Percentiles rank a stretch among this genome's conserved stretches.
Conservation (phyloP, 2,888 invertebrate species). For the Conus canariensis region DNA sequence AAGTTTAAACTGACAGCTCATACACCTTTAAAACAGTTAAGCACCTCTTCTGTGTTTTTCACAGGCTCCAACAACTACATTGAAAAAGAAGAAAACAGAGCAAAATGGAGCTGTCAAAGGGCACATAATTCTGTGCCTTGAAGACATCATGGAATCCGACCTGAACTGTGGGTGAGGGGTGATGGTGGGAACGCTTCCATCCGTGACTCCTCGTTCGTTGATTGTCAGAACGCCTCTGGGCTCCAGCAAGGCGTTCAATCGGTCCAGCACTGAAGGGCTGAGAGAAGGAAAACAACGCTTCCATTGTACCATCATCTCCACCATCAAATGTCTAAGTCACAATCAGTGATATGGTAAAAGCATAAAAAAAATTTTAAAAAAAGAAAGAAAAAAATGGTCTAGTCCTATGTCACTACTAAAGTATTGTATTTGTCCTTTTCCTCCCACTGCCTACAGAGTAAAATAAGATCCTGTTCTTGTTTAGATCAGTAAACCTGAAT, state of each 20-base stretch:
- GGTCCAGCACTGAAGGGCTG: conserved; percentile 95
- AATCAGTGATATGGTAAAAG: neutral
- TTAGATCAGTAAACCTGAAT: too few species aligned
- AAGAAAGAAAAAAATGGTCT: neutral
- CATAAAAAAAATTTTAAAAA: neutral
- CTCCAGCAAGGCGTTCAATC: conserved; percentile 96
- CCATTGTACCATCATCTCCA: neutral
- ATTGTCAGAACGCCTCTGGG: conserved; percentile 92
- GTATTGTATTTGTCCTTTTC: too few species aligned
- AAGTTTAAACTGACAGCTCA: too few species aligned
- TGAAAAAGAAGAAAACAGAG: too few species aligned
- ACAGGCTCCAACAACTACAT: neutral
- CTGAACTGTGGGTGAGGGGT: conserved; percentile 92
- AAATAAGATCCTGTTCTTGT: too few species aligned
- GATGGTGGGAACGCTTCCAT: conserved; percentile 87
- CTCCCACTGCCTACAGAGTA: too few species aligned
- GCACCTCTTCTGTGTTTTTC: too few species aligned
- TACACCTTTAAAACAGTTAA: too few species aligned
- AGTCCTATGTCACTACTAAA: neutral
- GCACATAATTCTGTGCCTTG: too few species aligned
- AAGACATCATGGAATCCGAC: conserved; percentile 61
- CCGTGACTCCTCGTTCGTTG: conserved; percentile 92
- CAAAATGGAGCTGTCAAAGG: too few species aligned
- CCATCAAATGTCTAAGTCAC: neutral
- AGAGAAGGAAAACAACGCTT: conserved; percentile 35